Base-by-base conservation (phyloP, 2,888 invertebrate genomes). In the Allophyes oxyacanthae region DNA sequence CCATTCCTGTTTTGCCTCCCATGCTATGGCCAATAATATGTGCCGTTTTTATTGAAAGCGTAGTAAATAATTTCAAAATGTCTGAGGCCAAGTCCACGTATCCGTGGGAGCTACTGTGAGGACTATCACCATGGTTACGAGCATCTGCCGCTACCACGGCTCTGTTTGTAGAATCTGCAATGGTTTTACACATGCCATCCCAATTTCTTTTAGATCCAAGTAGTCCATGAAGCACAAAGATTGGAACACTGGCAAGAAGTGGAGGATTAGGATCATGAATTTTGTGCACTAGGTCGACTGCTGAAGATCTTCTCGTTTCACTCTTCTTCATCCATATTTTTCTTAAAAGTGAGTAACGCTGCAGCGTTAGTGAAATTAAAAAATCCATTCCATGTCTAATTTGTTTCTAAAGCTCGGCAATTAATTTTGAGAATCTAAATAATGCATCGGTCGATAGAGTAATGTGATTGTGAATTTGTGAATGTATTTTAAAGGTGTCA, bases 111-210 rank as follows among this genome's bases (percentile, higher is more conserved):
- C 85, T 64, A 0, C 95, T 87, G 80, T 98, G 98, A 0, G 97
- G 97, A 82, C 98, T 98, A 50, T 98, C 97, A 0, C 99, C 99
- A 89, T 99, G 99, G 90, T 99, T 99, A 77, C 99, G 95, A 0
- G 97, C 96, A 91, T 99, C 99, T 11, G 98, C 95, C 0, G 97
- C 95, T 58, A 97, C 95, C 0, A 98, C 97, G 89, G 94, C 95
- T 64, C 95, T 95, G 11, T 94, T 88, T 6, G 95, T 95, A 59
- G 88, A 87, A 40, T 94, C 89, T 63, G 95, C 94, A n/a, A 97
- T 90, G 0, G 92, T 95, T 82, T 96, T 97, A 14, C 97, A 95
- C 44, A 98, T 88, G 49, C 96, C 95, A 69, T 96, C 96, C 98
- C 98, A 99, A 85, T 99, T 99, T 61, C 94, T 95, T 86, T 98